Percentiles rank a stretch among this genome's conserved stretches.
Conservation (phyloP, 2,888 invertebrate species). For the Heliconius charithonia region DNA sequence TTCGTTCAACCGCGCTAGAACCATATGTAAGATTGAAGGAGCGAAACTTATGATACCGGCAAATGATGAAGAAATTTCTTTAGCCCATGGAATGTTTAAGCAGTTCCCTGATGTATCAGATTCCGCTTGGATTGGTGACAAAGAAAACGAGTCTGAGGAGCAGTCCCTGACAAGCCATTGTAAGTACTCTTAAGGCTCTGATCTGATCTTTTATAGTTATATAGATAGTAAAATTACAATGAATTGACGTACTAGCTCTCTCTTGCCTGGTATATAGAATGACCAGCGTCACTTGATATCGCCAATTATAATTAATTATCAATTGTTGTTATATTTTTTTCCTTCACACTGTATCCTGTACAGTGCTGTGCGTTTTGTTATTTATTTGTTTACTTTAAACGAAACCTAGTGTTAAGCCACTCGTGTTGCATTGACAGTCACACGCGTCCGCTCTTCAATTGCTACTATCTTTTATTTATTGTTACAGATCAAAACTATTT, state of each 20-base stretch:
- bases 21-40: constrained; percentile 58
- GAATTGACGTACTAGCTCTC: not conserved
- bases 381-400: too few species aligned
- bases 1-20: constrained; percentile 13
- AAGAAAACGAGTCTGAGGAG: constrained; percentile 55
- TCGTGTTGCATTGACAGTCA: too few species aligned
- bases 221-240: too few species aligned
- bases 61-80: constrained; percentile 54
- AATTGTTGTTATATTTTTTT: too few species aligned
- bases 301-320: too few species aligned
- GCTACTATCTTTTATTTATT: not conserved
- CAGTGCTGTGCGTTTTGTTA: too few species aligned
- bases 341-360: too few species aligned
- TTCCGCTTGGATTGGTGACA: constrained; percentile 58
- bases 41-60: constrained; percentile 57
- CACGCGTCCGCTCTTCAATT: too few species aligned
- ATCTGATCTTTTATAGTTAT: not conserved
- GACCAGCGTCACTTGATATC: too few species aligned
- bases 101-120: constrained; percentile 62
- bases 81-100: constrained; percentile 65
- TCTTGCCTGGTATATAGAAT: too few species aligned
- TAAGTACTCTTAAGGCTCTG: constrained; percentile 43
- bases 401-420: too few species aligned
- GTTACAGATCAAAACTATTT: not conserved
- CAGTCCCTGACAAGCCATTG: constrained; percentile 51